Base-by-base conservation (phyloP, 2,797 vertebrate genomes). In the Neopelma chrysocephalum region DNA sequence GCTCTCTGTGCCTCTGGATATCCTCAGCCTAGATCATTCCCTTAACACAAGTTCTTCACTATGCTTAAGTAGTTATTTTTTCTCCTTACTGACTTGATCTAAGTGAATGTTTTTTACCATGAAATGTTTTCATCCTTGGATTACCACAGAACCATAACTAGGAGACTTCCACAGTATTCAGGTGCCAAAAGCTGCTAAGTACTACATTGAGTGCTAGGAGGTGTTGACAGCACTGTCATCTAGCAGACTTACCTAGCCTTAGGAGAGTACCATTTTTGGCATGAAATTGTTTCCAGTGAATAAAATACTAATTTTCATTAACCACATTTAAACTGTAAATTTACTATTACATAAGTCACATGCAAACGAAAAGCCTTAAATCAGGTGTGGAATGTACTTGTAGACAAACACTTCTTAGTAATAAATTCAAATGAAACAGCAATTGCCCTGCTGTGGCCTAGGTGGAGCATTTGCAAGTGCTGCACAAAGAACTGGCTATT, bases 401-500 rank as follows among this genome's bases (percentile, higher is more conserved):
- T 58, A 82, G 89, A 85, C 71, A 91, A 94, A 93, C 82, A 85
- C n/a, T 91, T 90, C 70, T 87, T 40, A 91, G 72, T 76, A 92
- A 78, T 87, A 92, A 96, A 95, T 75, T 89, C 42, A 81, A 92
- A 81, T 0, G 13, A 89, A 83, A 61, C 50, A 92, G 92, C 65
- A 85, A 83, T 85, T 87, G 65, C 87, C 69, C 69, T 92, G 82
- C 73, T 92, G 82, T 53, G 60, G 83, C 73, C 90, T 90, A 97
- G 90, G 92, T 94, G 80, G 64, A 89, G 78, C 56, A 82, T 90
- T 89, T 77, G 78, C 56, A 84, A 95, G 78, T 40, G 43, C 80
- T 1, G 7, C 48, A 93, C 92, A 95, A 83, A 96, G 92, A 96
- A 87, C 86, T 76, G 73, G 86, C 93, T 96, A 96, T 96, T 96